These are phyloP conservation scores for Macrostomum lignano DNA, from an alignment of 1,140 invertebrate genomes.

Conservation along the genomic window DNA sequence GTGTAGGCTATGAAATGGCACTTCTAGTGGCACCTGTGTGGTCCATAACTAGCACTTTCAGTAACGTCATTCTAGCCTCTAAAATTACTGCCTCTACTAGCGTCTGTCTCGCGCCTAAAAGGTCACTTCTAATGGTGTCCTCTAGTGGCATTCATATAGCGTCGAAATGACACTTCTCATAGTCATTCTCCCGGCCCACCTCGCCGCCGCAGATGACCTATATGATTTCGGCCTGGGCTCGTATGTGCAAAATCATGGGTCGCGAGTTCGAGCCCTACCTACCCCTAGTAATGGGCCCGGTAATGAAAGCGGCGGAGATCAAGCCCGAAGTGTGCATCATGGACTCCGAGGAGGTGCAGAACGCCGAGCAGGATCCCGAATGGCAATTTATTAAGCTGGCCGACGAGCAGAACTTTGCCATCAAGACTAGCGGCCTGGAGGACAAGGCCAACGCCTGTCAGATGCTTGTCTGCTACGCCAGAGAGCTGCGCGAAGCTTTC, in stretches of 20 bases:
- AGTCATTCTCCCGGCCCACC: too few species aligned
- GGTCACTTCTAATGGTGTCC: too few species aligned
- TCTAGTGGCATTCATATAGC: too few species aligned
- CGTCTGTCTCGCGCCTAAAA: too few species aligned
- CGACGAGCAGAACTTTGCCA: slow-evolving; percentile 42
- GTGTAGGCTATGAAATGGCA: too few species aligned
- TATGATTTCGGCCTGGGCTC: slow-evolving; percentile 88
- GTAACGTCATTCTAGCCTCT: too few species aligned
- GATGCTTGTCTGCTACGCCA: slow-evolving; percentile 91
- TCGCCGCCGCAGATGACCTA: slow-evolving; percentile 45
- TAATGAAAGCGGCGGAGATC: slow-evolving; percentile 68
- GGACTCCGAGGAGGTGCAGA: slow-evolving; percentile 29
- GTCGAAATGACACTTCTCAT: too few species aligned
- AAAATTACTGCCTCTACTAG: too few species aligned
- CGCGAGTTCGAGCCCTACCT: slow-evolving; percentile 80
- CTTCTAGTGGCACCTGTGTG: too few species aligned
- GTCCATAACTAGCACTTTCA: too few species aligned
- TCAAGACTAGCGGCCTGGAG: slow-evolving; percentile 46
- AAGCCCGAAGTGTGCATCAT: slow-evolving; percentile 55
- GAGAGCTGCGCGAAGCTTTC: slow-evolving; percentile 82
- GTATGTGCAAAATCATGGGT: slow-evolving; percentile 86
- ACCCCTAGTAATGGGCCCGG: slow-evolving; percentile 81
- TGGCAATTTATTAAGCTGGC: slow-evolving; percentile 92
- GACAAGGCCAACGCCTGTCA: slow-evolving; percentile 95
- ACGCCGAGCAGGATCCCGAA: slow-evolving; percentile 59